Percentiles rank a stretch among this genome's conserved stretches.
Evolutionary conservation across 2,888 invertebrate species (phyloP).

Genomic region (Holacanthella duospinosa): DNA sequence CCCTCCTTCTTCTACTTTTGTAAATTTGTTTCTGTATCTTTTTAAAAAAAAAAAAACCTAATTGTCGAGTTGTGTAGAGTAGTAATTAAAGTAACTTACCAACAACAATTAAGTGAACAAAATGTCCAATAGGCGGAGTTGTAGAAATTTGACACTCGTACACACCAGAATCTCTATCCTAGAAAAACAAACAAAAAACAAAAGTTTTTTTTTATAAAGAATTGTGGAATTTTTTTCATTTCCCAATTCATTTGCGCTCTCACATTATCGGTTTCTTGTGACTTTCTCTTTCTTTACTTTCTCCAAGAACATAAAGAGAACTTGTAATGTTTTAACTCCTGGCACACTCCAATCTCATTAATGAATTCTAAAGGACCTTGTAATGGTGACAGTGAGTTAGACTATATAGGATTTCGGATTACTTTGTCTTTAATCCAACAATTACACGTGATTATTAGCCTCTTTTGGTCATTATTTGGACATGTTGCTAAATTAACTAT

Average conservation of each 20-base stretch:
- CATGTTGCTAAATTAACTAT: background rate
- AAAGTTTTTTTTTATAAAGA: background rate
- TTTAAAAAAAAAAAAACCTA: too few species aligned
- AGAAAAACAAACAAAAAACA: conserved; percentile 40
- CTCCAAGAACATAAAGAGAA: background rate
- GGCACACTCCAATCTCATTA: background rate
- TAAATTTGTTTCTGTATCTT: too few species aligned
- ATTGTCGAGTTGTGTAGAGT: too few species aligned
- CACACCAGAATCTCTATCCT: conserved; percentile 77
- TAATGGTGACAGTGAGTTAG: background rate
- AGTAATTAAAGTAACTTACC: too few species aligned
- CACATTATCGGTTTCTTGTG: too few species aligned
- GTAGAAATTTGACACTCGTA: conserved; percentile 93
- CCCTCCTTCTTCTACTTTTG: too few species aligned
- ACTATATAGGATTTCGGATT: background rate
- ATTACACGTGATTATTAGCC: background rate
- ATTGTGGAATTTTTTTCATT: too few species aligned
- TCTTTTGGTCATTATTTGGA: background rate
- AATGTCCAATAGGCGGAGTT: conserved; percentile 84
- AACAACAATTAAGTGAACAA: conserved; percentile 78
- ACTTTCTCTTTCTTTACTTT: too few species aligned
- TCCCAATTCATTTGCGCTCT: too few species aligned
- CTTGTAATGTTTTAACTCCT: background rate
- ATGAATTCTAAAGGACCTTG: background rate
- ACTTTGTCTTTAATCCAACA: background rate